phyloP scores from a whole-genome alignment of 2,113 vertebrate genomes.

The Tragelaphus scriptus region DNA sequence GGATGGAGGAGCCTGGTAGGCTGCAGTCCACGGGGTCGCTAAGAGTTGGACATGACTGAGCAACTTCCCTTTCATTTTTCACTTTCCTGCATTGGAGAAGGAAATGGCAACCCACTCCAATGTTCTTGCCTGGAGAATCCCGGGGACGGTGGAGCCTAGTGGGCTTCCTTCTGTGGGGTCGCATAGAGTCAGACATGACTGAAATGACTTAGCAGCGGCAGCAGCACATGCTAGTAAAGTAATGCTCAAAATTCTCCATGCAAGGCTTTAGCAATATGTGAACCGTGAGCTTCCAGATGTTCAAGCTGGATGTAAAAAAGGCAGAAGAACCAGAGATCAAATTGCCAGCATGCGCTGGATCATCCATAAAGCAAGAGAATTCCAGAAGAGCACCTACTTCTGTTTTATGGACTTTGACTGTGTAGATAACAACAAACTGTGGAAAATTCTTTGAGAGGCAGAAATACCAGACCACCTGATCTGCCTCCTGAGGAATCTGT shows the following conservation, averaged over 20 bases:
- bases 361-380: not conserved
- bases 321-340: not conserved
- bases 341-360: not conserved
- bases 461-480: not conserved
- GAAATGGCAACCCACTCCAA: too few relatives aligned
- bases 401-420: not conserved
- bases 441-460: not conserved
- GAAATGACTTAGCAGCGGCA: too few relatives aligned
- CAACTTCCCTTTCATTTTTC: too few relatives aligned
- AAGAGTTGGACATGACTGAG: too few relatives aligned
- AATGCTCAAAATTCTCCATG: not conserved
- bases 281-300: not conserved
- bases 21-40: too few relatives aligned
- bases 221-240: not conserved
- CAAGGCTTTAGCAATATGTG: not conserved
- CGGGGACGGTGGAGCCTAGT: too few relatives aligned
- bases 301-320: not conserved
- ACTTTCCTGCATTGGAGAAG: too few relatives aligned
- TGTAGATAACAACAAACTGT: not conserved
- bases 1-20: too few relatives aligned
- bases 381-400: not conserved
- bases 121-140: too few relatives aligned
- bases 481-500: not conserved
- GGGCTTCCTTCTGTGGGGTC: too few relatives aligned
- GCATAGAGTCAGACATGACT: too few relatives aligned